Base-by-base conservation (phyloP, 2,113 vertebrate genomes). In the Irena cyanogastra region DNA sequence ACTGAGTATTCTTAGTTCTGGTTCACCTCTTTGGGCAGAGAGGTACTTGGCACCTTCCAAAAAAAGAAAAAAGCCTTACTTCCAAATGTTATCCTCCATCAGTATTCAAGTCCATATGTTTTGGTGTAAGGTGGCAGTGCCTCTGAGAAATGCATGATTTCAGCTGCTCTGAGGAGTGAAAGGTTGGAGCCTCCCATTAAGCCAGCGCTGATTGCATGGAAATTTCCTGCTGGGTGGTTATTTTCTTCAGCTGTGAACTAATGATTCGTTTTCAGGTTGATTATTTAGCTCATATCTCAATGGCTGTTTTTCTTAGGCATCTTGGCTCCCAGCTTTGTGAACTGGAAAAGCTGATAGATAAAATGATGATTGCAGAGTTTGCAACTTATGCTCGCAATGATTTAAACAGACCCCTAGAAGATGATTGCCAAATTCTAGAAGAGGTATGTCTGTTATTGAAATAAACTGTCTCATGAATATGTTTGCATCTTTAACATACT, bases 281-380 rank as follows among this genome's bases (percentile, higher is more conserved):
- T 92, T 84, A 88, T 94, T 81, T 79, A 61, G 68, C 45, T 96
- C 79, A 61, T 31, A 11, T 95, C 71, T 95, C 94, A 61, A 54
- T 92, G 95, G 78, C 54, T 95, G 87, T 83, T 97, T 74, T 97
- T 96, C 74, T 78, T 93, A 99, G 99, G 97, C 99, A 99, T 96
- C 98, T 99, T 96, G 99, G 99, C 97, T 99, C 99, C 44, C 99
- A 99, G 97, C 99, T 99, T 94, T 99, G 99, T 97, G 99, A 99
- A 98, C 97, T 99, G 98, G 99, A 99, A 98, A 99, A 99, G 97
- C 98, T 99, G 85, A 99, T 99, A 65, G 99, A 99, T 96, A 99
- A 99, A 98, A 99, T 99, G 99, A 99, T 99, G 98, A 98, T 99
- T 97, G 99, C 99, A 83, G 99, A 99, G 92, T 99, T 99, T 98